Evolutionary conservation across 2,113 vertebrate genomes (phyloP).

Genomic region (Lates calcarifer): DNA sequence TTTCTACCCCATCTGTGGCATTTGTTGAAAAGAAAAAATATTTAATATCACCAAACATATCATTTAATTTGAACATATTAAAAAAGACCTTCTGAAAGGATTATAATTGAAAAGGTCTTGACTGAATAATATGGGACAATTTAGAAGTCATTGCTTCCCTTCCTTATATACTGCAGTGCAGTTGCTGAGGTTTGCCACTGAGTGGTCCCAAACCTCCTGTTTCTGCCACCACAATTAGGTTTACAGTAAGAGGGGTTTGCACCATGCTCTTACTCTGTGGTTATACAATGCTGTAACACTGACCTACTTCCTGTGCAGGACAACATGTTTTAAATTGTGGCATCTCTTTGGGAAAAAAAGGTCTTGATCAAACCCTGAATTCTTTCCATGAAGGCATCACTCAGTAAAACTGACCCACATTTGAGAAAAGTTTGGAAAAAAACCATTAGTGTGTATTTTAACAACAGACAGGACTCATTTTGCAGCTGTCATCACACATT

Average conservation of each 20-base stretch:
- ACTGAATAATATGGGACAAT: neutral
- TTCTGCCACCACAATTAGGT: neutral
- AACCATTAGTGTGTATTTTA: neutral
- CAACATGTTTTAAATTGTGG: constrained; percentile 7
- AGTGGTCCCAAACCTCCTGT: constrained; percentile 15
- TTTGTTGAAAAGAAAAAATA: no score
- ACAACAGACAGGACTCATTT: neutral
- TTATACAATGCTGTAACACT: constrained; percentile 54
- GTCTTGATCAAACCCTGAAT: neutral
- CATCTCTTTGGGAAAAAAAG: constrained; percentile 2
- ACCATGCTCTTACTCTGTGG: constrained; percentile 23
- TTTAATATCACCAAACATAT: no score
- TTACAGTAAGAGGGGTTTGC: constrained; percentile 24
- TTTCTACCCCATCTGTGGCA: no score
- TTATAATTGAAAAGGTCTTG: neutral
- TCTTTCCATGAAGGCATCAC: constrained; percentile 1
- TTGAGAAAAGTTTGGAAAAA: neutral
- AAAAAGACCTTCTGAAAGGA: no score
- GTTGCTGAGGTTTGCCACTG: constrained; percentile 21
- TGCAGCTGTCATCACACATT: no score
- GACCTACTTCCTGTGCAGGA: constrained; percentile 60
- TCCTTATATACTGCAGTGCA: neutral
- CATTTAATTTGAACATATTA: no score
- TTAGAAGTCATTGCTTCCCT: neutral
- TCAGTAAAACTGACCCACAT: constrained; percentile 4